Conservation (phyloP, 2,888 invertebrate genomes). For the Plebejus melissa region DNA sequence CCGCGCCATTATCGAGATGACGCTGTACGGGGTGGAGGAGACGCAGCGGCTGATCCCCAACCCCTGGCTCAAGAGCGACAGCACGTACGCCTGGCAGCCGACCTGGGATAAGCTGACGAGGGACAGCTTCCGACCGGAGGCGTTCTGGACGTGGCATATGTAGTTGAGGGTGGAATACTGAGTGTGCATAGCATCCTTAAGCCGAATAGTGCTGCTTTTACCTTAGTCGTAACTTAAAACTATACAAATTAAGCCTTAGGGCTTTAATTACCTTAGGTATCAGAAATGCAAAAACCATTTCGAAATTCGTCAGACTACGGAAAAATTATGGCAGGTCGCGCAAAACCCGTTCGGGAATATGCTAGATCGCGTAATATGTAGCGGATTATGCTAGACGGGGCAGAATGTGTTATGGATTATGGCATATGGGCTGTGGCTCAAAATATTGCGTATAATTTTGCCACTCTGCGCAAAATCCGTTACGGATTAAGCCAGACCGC, state of each 20-base stretch:
- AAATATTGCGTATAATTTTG: background rate
- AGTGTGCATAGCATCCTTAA: background rate
- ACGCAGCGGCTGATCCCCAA: conserved; percentile 37
- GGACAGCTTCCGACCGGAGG: conserved; percentile 35
- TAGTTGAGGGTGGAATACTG: background rate
- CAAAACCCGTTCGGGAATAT: no score
- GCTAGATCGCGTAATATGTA: no score
- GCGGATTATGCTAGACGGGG: background rate
- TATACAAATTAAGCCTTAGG: no score
- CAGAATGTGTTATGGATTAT: background rate
- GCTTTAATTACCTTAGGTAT: no score
- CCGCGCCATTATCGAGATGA: conserved; percentile 45
- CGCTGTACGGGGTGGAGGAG: conserved; percentile 47
- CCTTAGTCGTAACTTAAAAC: no score
- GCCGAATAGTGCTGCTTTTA: no score
- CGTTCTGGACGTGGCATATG: conserved; percentile 37
- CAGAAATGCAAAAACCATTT: no score
- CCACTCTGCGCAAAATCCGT: background rate
- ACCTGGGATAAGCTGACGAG: conserved; percentile 35
- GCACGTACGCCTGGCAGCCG: conserved; percentile 42
- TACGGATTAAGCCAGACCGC: background rate
- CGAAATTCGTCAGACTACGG: no score
- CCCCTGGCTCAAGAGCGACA: conserved; percentile 41
- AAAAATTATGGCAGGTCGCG: no score
- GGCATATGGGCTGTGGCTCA: background rate